phyloP scores from a whole-genome alignment of 2,797 vertebrate species.

The Enteromius viviparus region DNA sequence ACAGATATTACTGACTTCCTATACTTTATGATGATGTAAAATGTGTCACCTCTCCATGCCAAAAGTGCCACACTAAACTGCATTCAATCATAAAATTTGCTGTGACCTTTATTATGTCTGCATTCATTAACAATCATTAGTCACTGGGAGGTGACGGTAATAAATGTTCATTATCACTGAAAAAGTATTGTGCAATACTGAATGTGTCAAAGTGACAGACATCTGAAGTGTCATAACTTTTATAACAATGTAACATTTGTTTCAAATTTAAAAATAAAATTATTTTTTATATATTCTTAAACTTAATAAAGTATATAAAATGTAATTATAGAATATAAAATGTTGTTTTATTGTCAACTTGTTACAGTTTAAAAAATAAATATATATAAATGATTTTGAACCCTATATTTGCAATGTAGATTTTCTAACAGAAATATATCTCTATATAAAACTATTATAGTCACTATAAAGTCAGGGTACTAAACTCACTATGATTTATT shows the following conservation, averaged over 20 bases:
- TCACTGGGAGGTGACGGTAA: conserved; percentile 54
- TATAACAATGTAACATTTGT: not conserved
- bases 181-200: conserved; percentile 19
- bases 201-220: conserved; percentile 33
- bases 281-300: no score
- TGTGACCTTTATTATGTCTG: conserved; percentile 60
- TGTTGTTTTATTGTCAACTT: not conserved
- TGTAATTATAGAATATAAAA: not conserved
- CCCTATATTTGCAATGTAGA: not conserved
- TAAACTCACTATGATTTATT: conserved; percentile 26
- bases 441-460: not conserved
- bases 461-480: not conserved
- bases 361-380: not conserved
- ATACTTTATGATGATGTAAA: conserved; percentile 10
- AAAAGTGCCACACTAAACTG: conserved; percentile 12
- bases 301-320: no score
- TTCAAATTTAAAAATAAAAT: no score
- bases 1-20: not conserved
- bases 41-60: conserved; percentile 11
- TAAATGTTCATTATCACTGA: conserved; percentile 62
- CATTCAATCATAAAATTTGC: conserved; percentile 56
- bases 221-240: not conserved
- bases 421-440: not conserved
- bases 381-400: not conserved
- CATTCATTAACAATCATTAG: conserved; percentile 8